Conservation (phyloP, 2,113 vertebrate species). For the Pluvianellus socialis region DNA sequence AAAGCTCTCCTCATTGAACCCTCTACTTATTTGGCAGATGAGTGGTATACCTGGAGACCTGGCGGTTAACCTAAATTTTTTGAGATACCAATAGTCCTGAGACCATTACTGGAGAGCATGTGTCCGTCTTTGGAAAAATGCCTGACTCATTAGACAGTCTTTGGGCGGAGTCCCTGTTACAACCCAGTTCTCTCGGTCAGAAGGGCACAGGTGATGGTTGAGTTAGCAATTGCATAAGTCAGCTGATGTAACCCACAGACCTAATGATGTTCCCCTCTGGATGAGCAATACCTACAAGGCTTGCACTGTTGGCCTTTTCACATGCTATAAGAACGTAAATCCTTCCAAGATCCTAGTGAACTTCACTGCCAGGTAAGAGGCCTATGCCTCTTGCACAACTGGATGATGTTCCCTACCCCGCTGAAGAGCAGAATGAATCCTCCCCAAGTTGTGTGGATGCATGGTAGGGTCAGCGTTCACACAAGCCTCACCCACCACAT, state of each 20-base stretch:
- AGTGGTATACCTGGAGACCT: neutral
- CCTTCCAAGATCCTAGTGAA: neutral
- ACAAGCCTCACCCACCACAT: neutral
- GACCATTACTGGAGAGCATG: neutral
- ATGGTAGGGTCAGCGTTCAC: neutral
- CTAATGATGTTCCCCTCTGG: neutral
- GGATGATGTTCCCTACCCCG: fast-evolving
- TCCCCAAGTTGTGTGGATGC: neutral
- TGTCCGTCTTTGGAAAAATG: neutral
- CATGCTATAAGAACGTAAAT: neutral
- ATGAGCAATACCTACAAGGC: neutral
- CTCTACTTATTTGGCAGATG: neutral
- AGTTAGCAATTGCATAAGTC: neutral
- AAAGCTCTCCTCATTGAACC: neutral
- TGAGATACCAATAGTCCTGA: neutral
- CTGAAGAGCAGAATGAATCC: neutral
- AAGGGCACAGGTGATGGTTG: neutral
- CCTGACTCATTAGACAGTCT: neutral
- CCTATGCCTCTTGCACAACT: neutral
- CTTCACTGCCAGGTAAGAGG: neutral
- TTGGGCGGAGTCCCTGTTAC: neutral
- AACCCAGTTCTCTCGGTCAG: slow-evolving; percentile 1
- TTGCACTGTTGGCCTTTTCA: neutral
- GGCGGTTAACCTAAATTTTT: neutral
- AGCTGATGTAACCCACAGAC: neutral